Conservation (phyloP, 2,888 invertebrate genomes). For the Drosophila nigritarsus region DNA sequence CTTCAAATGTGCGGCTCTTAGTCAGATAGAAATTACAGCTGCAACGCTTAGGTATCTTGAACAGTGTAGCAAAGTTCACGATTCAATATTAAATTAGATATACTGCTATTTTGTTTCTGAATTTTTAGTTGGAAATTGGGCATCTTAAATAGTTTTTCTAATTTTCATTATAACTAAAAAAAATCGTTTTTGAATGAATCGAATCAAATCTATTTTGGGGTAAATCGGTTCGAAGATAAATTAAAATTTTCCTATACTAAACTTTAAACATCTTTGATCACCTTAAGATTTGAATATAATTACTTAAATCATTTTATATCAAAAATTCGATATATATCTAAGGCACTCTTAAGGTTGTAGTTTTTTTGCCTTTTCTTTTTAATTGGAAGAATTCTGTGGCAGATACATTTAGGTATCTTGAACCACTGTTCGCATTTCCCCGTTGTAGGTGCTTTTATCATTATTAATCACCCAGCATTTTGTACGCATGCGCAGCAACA, state of each 20-base stretch:
- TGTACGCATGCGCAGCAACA: slow-evolving; percentile 75
- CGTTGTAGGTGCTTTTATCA: slow-evolving; percentile 75
- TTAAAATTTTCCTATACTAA: not conserved
- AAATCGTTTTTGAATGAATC: not conserved
- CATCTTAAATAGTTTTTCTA: not conserved
- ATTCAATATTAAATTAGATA: not conserved
- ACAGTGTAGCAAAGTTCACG: slow-evolving; percentile 30
- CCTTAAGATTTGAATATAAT: not conserved
- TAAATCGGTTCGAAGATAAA: not conserved
- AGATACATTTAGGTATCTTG: slow-evolving; percentile 7
- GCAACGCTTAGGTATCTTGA: slow-evolving; percentile 20
- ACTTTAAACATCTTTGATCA: not conserved
- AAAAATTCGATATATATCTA: not conserved
- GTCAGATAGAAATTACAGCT: slow-evolving; percentile 46
- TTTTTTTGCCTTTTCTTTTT: not conserved
- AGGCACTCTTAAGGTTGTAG: not conserved
- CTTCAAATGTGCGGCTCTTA: slow-evolving; percentile 72
- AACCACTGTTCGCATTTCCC: slow-evolving; percentile 52
- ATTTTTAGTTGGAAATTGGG: not conserved
- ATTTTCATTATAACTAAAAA: not conserved
- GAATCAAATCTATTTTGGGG: accelerated
- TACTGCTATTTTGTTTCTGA: not conserved
- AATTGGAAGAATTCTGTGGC: not conserved
- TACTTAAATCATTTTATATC: not conserved
- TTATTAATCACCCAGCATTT: slow-evolving; percentile 80